Percentiles rank a stretch among this genome's conserved stretches.
phyloP scores from a whole-genome alignment of 1,140 invertebrate species.

The Meloidogyne exigua region DNA sequence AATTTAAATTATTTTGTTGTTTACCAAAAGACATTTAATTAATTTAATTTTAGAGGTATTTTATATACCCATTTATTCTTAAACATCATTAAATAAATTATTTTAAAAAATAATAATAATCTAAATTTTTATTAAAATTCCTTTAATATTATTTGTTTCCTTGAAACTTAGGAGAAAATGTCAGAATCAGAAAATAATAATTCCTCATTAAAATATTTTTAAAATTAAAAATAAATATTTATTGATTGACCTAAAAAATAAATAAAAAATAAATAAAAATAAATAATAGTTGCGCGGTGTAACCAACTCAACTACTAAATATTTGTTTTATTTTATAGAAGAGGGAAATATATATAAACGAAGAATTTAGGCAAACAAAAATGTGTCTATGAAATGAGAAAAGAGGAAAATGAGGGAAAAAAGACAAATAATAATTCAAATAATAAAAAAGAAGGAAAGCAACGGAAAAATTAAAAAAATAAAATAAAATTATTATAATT shows the following conservation, averaged over 20 bases:
- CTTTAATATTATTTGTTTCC: too few species aligned
- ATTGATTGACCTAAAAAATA: neutral
- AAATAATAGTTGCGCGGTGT: neutral
- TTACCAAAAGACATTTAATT: neutral
- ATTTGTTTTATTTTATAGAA: neutral
- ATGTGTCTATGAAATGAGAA: too few species aligned
- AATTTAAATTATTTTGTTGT: neutral
- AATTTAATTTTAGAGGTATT: neutral
- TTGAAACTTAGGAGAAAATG: too few species aligned
- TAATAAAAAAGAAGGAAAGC: neutral
- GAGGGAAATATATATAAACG: neutral
- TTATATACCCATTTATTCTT: too few species aligned
- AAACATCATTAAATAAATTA: too few species aligned
- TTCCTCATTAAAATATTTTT: too few species aligned
- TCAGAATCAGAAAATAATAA: too few species aligned
- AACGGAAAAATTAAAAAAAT: neutral
- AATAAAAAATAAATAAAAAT: neutral
- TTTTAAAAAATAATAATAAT: too few species aligned
- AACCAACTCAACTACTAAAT: neutral
- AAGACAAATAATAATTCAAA: neutral
- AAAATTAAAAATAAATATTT: neutral
- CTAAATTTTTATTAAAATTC: too few species aligned
- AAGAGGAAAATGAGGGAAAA: neutral
- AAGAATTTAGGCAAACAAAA: constrained; percentile 2
- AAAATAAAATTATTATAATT: neutral